Conservation (phyloP, 2,113 vertebrate genomes). For the Pipa parva region DNA sequence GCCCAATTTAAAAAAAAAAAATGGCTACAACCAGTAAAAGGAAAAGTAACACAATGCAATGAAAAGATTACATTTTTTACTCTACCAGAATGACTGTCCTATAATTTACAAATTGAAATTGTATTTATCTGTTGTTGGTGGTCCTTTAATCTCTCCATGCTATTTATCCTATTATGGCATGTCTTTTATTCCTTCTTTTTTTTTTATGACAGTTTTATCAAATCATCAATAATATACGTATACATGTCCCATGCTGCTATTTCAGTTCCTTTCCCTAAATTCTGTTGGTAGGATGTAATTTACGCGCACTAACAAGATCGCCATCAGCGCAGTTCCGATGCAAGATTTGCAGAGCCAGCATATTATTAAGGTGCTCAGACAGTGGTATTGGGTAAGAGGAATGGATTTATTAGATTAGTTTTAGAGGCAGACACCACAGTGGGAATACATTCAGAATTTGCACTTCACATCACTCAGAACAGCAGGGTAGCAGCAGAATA, state of each 20-base stretch:
- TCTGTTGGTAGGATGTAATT: neutral
- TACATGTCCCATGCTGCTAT: neutral
- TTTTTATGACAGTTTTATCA: neutral
- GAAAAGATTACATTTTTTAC: too few species aligned
- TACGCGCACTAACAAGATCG: neutral
- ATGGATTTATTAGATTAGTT: neutral
- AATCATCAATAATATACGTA: neutral
- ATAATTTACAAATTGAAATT: too few species aligned
- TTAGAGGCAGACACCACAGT: constrained; percentile 5
- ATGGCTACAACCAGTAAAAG: too few species aligned
- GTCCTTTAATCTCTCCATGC: too few species aligned
- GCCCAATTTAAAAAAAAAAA: too few species aligned
- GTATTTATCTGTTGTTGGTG: too few species aligned
- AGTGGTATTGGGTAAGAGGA: neutral
- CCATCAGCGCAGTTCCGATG: neutral
- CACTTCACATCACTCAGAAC: neutral
- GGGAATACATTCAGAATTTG: neutral
- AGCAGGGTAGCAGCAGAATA: neutral
- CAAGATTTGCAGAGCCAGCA: neutral
- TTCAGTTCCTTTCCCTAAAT: neutral
- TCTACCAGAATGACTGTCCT: too few species aligned
- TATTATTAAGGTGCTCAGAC: neutral
- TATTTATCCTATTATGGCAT: too few species aligned
- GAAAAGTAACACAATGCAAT: too few species aligned
- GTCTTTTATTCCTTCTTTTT: too few species aligned